Evolutionary conservation across 1,140 invertebrate species (phyloP).

Genomic region (Bemisia tabaci): DNA sequence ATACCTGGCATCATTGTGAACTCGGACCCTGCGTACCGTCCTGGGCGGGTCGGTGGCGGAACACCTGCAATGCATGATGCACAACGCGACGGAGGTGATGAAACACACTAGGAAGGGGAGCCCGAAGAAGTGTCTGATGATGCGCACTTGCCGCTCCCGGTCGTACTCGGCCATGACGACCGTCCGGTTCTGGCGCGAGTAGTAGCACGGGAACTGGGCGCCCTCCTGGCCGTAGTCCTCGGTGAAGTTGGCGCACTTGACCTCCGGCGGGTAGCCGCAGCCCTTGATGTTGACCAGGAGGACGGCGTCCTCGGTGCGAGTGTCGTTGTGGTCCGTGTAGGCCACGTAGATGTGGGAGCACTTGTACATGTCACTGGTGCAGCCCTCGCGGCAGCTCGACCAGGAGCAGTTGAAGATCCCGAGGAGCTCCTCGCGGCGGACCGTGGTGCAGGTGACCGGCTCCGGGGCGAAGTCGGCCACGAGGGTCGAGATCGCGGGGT

Average conservation of each 20-base stretch:
- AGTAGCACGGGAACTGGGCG: slow-evolving; percentile 65
- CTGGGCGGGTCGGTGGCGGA: slow-evolving; percentile 38
- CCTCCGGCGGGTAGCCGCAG: slow-evolving; percentile 74
- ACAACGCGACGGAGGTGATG: slow-evolving; percentile 63
- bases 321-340: slow-evolving; percentile 32
- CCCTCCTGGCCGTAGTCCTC: slow-evolving; percentile 57
- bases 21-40: not conserved
- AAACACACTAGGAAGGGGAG: slow-evolving; percentile 67
- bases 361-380: slow-evolving; percentile 71
- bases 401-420: slow-evolving; percentile 72
- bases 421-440: slow-evolving; percentile 53
- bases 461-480: slow-evolving; percentile 65
- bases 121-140: slow-evolving; percentile 65
- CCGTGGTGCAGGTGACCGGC: slow-evolving; percentile 62
- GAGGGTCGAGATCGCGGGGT: slow-evolving; percentile 76
- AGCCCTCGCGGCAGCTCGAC: slow-evolving; percentile 75
- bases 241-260: slow-evolving; percentile 73
- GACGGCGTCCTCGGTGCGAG: slow-evolving; percentile 45
- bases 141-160: slow-evolving; percentile 56
- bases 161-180: slow-evolving; percentile 68
- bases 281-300: slow-evolving; percentile 67
- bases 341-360: slow-evolving; percentile 76
- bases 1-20: not conserved
- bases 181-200: slow-evolving; percentile 63
- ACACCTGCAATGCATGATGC: slow-evolving; percentile 72